phyloP scores from a whole-genome alignment of 2,113 vertebrate species.

The Myodes glareolus region DNA sequence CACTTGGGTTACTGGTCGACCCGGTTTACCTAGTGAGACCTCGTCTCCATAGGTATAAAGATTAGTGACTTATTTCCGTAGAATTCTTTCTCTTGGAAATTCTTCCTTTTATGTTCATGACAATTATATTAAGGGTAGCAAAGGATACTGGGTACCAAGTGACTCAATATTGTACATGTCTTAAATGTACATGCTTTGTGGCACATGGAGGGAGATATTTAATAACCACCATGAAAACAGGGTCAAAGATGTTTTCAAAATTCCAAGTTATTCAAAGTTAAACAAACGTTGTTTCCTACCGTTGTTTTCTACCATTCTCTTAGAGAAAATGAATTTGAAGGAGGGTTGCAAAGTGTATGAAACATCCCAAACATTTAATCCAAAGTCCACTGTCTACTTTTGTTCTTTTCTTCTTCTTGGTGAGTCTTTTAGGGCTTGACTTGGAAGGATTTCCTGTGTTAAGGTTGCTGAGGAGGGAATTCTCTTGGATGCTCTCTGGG shows the following conservation, averaged over 20 bases:
- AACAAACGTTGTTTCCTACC: background rate
- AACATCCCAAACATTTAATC: background rate
- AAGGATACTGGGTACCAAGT: background rate
- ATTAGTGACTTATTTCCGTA: background rate
- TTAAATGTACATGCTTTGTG: background rate
- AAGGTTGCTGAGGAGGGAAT: background rate
- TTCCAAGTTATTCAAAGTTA: constrained; percentile 33
- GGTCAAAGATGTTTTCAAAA: constrained; percentile 24
- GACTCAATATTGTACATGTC: background rate
- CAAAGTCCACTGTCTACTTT: background rate
- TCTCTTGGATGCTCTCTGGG: background rate
- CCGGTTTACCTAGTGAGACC: background rate
- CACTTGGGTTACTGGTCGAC: too few species aligned
- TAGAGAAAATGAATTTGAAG: constrained; percentile 18
- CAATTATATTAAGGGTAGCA: background rate
- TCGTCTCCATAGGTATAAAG: constrained; percentile 8
- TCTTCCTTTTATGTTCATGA: too few species aligned
- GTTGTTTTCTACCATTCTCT: constrained; percentile 35
- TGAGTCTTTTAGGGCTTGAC: background rate
- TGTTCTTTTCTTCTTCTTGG: background rate
- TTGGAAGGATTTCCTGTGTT: background rate
- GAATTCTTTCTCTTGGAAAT: too few species aligned
- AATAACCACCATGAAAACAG: background rate
- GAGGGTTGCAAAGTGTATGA: background rate
- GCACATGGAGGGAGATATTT: background rate